These are phyloP conservation scores for Rhizoglyphus robini DNA, from an alignment of 1,140 invertebrate species.

Conservation along the genomic window DNA sequence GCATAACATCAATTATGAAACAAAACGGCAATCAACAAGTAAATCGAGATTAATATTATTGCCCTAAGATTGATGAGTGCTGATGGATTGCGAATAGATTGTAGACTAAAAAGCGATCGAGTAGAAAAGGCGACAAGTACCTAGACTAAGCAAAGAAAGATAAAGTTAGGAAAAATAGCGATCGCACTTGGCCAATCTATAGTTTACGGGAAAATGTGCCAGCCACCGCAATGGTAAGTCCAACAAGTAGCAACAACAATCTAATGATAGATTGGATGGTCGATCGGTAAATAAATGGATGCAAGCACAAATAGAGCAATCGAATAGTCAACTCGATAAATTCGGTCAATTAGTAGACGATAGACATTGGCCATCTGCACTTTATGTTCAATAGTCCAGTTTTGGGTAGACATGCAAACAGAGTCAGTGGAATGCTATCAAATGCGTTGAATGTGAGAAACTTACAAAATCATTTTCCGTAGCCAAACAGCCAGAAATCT, in stretches of 20 bases:
- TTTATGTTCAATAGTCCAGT: background rate
- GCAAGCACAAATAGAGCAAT: background rate
- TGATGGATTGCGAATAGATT: constrained; percentile 13
- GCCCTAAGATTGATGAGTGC: background rate
- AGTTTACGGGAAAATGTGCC: background rate
- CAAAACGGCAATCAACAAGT: constrained; percentile 12
- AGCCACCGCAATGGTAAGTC: background rate
- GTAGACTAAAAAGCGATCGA: background rate
- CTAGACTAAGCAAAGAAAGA: too few species aligned
- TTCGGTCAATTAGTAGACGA: background rate
- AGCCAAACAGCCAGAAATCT: background rate
- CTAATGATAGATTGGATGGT: background rate
- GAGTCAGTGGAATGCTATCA: background rate
- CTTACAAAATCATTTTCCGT: background rate
- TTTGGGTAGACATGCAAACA: background rate
- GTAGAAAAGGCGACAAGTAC: background rate
- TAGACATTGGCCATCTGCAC: background rate
- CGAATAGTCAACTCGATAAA: background rate
- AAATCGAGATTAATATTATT: constrained; percentile 10
- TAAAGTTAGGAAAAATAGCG: too few species aligned
- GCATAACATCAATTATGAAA: background rate
- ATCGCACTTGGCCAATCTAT: too few species aligned
- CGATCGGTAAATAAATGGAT: constrained; percentile 2
- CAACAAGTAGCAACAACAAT: background rate
- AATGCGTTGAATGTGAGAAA: background rate